Percentiles rank a stretch among this genome's conserved stretches.
These are phyloP conservation scores for Corythaeola cristata DNA, from an alignment of 2,113 vertebrate species.

Conservation along the genomic window DNA sequence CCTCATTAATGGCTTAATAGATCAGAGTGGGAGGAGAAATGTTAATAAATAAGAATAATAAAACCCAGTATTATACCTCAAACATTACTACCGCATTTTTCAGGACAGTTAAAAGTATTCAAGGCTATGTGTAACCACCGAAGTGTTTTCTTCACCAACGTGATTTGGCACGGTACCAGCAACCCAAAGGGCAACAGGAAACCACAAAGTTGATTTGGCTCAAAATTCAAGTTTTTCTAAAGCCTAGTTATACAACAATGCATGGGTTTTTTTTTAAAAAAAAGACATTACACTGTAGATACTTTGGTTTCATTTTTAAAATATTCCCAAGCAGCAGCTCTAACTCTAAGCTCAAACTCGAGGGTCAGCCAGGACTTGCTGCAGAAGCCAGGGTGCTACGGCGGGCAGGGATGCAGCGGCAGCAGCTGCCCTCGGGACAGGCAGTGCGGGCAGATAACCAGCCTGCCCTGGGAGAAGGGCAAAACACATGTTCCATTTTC, in stretches of 20 bases:
- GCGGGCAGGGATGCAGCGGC: neutral
- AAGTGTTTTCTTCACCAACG: neutral
- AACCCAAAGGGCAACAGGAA: constrained; percentile 41
- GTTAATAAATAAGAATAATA: neutral
- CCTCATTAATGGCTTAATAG: constrained; percentile 15
- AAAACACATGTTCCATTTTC: neutral
- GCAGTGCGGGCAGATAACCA: neutral
- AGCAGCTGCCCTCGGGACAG: accelerated
- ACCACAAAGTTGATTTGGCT: constrained; percentile 3
- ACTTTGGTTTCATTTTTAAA: neutral
- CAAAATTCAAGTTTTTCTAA: neutral
- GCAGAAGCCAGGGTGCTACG: neutral
- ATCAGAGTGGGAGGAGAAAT: neutral
- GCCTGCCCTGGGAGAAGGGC: neutral
- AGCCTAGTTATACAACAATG: neutral
- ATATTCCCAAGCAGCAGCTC: neutral
- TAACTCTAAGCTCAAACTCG: neutral
- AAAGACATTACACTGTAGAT: neutral
- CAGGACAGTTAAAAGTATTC: neutral
- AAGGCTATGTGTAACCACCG: neutral
- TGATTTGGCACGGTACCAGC: neutral
- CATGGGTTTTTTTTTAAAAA: neutral
- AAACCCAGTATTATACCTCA: neutral
- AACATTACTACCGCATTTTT: neutral
- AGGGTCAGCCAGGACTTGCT: neutral